Base-by-base conservation (phyloP, 2,113 vertebrate genomes). In the Zonotrichia leucophrys region DNA sequence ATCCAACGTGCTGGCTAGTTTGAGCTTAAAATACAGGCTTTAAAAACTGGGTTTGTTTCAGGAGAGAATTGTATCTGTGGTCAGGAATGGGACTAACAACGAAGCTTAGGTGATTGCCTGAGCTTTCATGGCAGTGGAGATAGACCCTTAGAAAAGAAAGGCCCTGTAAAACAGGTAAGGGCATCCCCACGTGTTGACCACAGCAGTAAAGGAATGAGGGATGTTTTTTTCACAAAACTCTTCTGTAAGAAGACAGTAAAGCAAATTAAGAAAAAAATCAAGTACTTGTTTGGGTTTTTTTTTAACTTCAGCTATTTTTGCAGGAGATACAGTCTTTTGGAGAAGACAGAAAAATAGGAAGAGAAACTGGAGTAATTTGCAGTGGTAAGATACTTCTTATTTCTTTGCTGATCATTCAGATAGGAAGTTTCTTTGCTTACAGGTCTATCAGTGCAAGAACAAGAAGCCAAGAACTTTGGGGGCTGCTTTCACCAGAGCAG, bases 301-400 rank as follows among this genome's bases (percentile, higher is more conserved):
- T 76, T 68, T 55, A 60, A 59, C 22, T 88, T 95, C 82, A 95
- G 5, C 50, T 74, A 7, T 4, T 80, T 90, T 88, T 92, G 39
- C 47, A 80, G 33, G 52, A 83, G 42, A 64, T 77, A 72, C 23
- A 49, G 25, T 68, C 56, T 52, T 0, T 42, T 90, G 70, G 33
- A 91, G 78, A 91, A 90, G 42, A 80, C 1, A 91, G 59, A 86
- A 90, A 68, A 90, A 37, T 11, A 89, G 66, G 42, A 66, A 41
- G 59, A 64, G 91, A 84, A 79, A 72, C 91, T 37, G 18, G 53
- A 88, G 69, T 49, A 8, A 20, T 78, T 93, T 46, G 44, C 49
- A 33, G 53, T 68, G 74, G 78, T 69, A n/a, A 83, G 87, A 83
- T 30, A 27, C 7, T 33, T 72, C 83, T 31, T 80, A 2, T 89